A percentile compares a stretch with the other conserved stretches of the same genome.
Conservation (phyloP, 1,140 invertebrate genomes). For the Ptiloglossa arizonensis region DNA sequence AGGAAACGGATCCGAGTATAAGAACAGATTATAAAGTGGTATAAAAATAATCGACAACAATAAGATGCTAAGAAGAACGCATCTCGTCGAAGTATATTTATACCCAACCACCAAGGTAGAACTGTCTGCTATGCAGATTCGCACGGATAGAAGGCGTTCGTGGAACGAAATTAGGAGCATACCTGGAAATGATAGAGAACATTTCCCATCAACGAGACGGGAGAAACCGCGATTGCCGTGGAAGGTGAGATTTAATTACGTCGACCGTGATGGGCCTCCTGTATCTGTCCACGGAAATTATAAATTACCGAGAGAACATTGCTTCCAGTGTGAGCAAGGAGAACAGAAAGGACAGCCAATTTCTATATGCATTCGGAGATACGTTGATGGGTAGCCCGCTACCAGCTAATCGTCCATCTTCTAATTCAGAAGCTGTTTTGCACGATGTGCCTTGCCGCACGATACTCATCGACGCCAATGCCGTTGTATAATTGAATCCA, state of each 20-base stretch:
- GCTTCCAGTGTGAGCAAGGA: constrained; percentile 9
- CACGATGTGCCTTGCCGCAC: not conserved
- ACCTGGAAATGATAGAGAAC: constrained; percentile 34
- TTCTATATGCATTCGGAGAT: constrained; percentile 34
- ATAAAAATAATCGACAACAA: not conserved
- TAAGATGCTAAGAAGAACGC: too few species aligned
- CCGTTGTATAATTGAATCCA: not conserved
- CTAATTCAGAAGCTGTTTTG: constrained; percentile 44
- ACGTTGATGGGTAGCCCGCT: not conserved
- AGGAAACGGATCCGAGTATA: too few species aligned
- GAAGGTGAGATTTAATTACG: constrained; percentile 53
- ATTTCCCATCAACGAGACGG: constrained; percentile 10
- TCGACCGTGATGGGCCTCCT: constrained; percentile 9
- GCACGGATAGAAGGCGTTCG: not conserved
- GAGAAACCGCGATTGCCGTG: constrained; percentile 23
- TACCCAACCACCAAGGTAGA: not conserved
- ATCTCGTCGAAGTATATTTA: not conserved
- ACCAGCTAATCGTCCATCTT: constrained; percentile 49
- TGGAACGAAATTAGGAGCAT: constrained; percentile 33
- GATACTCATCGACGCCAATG: constrained; percentile 1
- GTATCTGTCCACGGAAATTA: constrained; percentile 46
- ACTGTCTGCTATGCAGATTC: not conserved
- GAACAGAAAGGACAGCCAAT: constrained; percentile 19
- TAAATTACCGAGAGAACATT: constrained; percentile 46
- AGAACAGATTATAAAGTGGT: too few species aligned